Percentiles rank a stretch among this genome's conserved stretches.
Evolutionary conservation across 2,113 vertebrate genomes (phyloP).

Genomic region (Austrofundulus limnaeus): DNA sequence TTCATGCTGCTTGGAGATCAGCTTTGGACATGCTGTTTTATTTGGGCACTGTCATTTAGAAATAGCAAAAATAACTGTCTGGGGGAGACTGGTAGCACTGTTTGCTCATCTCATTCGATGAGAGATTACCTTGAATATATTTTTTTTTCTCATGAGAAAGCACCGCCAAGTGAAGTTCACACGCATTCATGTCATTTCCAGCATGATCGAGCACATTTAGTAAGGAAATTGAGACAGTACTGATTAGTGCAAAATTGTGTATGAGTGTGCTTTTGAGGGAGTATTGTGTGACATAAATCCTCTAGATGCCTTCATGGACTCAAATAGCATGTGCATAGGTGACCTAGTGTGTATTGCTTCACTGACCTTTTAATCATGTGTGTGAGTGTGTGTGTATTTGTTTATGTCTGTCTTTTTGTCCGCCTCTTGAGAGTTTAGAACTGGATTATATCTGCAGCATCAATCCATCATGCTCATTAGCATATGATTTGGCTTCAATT

Average conservation of each 20-base stretch:
- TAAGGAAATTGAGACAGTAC: constrained; percentile 30
- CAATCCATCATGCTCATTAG: constrained; percentile 77
- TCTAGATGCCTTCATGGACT: constrained; percentile 2
- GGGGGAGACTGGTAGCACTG: constrained; percentile 10
- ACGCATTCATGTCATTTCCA: constrained; percentile 36
- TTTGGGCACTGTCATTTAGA: background rate
- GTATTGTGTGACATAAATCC: constrained; percentile 1
- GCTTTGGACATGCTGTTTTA: constrained; percentile 1
- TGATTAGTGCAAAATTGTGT: constrained; percentile 4
- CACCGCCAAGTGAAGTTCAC: too few relatives aligned
- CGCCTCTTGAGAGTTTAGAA: constrained; percentile 49
- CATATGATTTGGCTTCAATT: constrained; percentile 73
- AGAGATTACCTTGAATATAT: constrained; percentile 63
- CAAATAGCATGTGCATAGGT: constrained; percentile 24
- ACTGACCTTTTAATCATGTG: constrained; percentile 19
- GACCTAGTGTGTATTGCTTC: constrained; percentile 13
- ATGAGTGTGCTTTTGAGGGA: constrained; percentile 5
- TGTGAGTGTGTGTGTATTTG: constrained; percentile 3
- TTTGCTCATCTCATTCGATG: constrained; percentile 29
- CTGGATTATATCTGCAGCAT: constrained; percentile 60
- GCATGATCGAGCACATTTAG: constrained; percentile 17
- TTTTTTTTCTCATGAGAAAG: too few relatives aligned
- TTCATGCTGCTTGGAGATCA: constrained; percentile 10
- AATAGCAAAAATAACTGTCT: background rate
- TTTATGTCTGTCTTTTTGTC: constrained; percentile 27